phyloP scores from a whole-genome alignment of 1,140 invertebrate genomes.

The Ladona fulva region DNA sequence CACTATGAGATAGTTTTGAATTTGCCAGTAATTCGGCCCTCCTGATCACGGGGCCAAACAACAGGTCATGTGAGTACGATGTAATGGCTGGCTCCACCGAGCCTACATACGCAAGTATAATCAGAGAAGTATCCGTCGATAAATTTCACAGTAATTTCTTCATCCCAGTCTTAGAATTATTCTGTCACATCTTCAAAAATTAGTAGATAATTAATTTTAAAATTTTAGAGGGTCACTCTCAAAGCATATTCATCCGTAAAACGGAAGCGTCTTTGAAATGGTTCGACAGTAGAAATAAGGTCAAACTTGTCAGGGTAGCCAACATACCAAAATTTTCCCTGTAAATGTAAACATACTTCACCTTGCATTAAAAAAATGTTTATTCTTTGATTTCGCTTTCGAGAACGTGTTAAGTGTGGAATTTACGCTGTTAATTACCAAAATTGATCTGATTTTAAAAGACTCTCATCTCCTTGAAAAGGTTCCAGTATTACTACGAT shows the following conservation, averaged over 20 bases:
- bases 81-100: conserved; percentile 15
- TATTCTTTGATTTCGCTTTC: too few relatives aligned
- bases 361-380: too few relatives aligned
- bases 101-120: not conserved
- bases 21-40: conserved; percentile 24
- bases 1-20: conserved; percentile 22
- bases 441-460: too few relatives aligned
- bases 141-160: not conserved
- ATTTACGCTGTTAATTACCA: too few relatives aligned
- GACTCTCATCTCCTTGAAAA: too few relatives aligned
- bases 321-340: not conserved
- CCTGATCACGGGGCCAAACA: conserved; percentile 27
- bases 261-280: not conserved
- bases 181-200: not conserved
- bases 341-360: too few relatives aligned
- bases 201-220: not conserved
- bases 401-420: too few relatives aligned
- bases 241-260: too few relatives aligned
- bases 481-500: too few relatives aligned
- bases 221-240: too few relatives aligned
- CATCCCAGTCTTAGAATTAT: not conserved
- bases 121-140: not conserved
- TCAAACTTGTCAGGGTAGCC: not conserved
- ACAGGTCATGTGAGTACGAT: conserved; percentile 26
- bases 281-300: not conserved